These are phyloP conservation scores for Myripristis jacobus DNA, from an alignment of 2,797 vertebrate species.

Conservation along the genomic window DNA sequence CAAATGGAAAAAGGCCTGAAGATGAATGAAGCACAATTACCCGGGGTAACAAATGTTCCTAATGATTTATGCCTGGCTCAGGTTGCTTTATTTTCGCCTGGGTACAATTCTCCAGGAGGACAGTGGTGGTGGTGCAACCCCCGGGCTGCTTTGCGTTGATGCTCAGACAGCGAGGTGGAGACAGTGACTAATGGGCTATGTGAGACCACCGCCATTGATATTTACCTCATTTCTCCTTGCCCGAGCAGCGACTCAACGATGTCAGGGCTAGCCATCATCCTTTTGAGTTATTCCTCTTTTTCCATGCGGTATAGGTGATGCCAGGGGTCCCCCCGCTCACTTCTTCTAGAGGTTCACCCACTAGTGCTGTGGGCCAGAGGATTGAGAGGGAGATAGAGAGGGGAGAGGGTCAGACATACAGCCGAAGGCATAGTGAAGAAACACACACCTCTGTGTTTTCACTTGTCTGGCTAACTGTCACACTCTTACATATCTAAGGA, in stretches of 20 bases:
- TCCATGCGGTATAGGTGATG: conserved; percentile 57
- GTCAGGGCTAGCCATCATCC: conserved; percentile 68
- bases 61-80: conserved; percentile 84
- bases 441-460: conserved; percentile 77
- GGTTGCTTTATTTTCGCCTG: conserved; percentile 82
- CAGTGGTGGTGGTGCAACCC: conserved; percentile 70
- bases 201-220: conserved; percentile 83
- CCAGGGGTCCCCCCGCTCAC: conserved; percentile 51
- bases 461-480: conserved; percentile 78
- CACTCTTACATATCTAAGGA: conserved; percentile 35
- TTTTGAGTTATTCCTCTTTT: conserved; percentile 61
- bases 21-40: conserved; percentile 84
- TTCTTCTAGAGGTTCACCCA: conserved; percentile 61
- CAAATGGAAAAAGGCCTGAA: conserved; percentile 78
- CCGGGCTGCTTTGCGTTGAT: conserved; percentile 71
- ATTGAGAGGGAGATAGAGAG: conserved; percentile 59
- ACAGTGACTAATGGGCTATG: conserved; percentile 81
- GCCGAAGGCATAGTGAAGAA: conserved; percentile 67
- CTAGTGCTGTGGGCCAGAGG: conserved; percentile 59
- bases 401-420: conserved; percentile 73
- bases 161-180: conserved; percentile 69
- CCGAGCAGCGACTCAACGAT: conserved; percentile 67
- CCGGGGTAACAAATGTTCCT: conserved; percentile 81
- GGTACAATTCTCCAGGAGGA: conserved; percentile 76
- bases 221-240: conserved; percentile 79